Conservation (phyloP, 2,888 invertebrate genomes). For the Pheosia gnoma region DNA sequence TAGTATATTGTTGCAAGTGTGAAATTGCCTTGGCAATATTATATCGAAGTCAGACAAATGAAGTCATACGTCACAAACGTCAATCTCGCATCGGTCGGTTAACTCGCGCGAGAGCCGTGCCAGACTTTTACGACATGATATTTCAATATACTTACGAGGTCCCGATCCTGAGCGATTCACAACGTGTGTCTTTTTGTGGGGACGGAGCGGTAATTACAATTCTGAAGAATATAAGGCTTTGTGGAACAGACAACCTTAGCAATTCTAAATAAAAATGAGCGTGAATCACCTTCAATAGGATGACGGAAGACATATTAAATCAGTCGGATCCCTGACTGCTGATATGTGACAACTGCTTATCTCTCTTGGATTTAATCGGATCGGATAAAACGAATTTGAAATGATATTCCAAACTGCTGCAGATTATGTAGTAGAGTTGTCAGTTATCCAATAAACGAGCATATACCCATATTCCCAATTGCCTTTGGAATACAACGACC, state of each 20-base stretch:
- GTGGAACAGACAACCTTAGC: neutral
- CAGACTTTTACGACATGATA: constrained; percentile 78
- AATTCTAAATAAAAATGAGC: too few relatives aligned
- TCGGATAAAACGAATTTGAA: too few relatives aligned
- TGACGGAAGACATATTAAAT: too few relatives aligned
- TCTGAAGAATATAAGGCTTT: constrained; percentile 8
- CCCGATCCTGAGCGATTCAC: constrained; percentile 45
- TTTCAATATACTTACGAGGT: constrained; percentile 83
- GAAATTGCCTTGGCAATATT: constrained; percentile 52
- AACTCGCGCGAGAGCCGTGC: constrained; percentile 65
- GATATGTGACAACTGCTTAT: too few relatives aligned
- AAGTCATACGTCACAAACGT: constrained; percentile 76
- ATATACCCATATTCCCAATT: too few relatives aligned
- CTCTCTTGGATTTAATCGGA: too few relatives aligned
- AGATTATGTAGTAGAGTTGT: too few relatives aligned
- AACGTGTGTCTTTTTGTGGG: constrained; percentile 28
- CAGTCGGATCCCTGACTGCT: too few relatives aligned
- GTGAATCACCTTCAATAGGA: too few relatives aligned
- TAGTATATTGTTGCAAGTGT: constrained; percentile 8
- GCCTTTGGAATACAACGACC: too few relatives aligned
- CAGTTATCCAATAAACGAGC: too few relatives aligned
- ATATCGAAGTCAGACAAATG: constrained; percentile 81
- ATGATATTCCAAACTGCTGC: too few relatives aligned
- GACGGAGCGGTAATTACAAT: constrained; percentile 30
- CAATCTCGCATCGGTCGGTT: constrained; percentile 72